Evolutionary conservation across 1,140 invertebrate species (phyloP).

Genomic region (Antheraea mylitta): DNA sequence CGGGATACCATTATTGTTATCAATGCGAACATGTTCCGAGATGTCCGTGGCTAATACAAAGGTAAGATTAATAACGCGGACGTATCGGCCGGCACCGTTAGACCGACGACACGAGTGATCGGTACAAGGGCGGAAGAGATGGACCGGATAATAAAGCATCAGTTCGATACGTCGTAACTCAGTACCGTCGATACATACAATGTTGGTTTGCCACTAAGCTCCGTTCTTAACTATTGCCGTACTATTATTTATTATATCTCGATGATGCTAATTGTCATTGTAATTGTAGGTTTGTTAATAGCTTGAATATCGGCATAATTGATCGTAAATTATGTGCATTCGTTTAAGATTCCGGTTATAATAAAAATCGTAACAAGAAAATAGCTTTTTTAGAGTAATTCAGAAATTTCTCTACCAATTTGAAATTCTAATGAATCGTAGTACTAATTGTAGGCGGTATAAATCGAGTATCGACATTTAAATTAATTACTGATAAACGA

Average conservation of each 20-base stretch:
- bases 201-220: conserved; percentile 46
- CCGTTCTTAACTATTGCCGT: conserved; percentile 42
- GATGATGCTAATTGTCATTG: conserved; percentile 53
- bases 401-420: too few species aligned
- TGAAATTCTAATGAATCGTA: too few species aligned
- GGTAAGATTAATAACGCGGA: conserved; percentile 73
- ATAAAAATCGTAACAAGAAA: too few species aligned
- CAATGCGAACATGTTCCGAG: conserved; percentile 63
- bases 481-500: too few species aligned
- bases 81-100: conserved; percentile 59
- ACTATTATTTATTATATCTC: conserved; percentile 30
- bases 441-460: too few species aligned
- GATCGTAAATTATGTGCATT: background rate
- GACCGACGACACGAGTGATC: conserved; percentile 60
- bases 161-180: conserved; percentile 59
- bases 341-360: too few species aligned
- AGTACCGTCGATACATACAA: conserved; percentile 64
- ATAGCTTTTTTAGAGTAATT: too few species aligned
- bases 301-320: background rate
- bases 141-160: conserved; percentile 72
- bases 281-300: background rate
- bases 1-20: conserved; percentile 66
- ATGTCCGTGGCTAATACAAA: conserved; percentile 64
- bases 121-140: conserved; percentile 70
- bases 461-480: too few species aligned